Conservation (phyloP, 2,113 vertebrate species). For the Phoenicopterus ruber region DNA sequence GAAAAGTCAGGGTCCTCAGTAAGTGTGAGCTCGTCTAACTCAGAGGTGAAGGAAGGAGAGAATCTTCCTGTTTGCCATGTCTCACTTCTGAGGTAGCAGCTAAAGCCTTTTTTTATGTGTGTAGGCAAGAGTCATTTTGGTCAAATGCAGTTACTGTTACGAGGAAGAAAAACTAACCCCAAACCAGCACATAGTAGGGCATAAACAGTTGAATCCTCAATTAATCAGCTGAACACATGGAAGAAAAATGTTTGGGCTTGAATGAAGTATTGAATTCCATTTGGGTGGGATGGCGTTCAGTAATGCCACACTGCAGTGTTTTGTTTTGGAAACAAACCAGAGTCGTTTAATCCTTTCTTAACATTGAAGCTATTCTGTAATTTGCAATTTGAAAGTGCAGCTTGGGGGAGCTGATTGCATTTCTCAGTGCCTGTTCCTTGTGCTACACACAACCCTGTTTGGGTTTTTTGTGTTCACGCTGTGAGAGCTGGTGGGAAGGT, state of each 20-base stretch:
- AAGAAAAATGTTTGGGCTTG: constrained; percentile 1
- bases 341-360: background rate
- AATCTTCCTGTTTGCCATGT: background rate
- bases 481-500: background rate
- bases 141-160: background rate
- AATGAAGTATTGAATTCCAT: background rate
- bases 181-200: background rate
- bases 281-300: background rate
- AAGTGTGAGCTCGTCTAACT: background rate
- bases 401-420: constrained; percentile 35
- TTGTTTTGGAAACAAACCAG: background rate
- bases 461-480: background rate
- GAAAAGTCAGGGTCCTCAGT: background rate
- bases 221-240: background rate
- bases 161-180: background rate
- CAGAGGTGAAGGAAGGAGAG: background rate
- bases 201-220: background rate
- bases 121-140: background rate
- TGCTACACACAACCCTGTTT: background rate
- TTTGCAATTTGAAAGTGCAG: constrained; percentile 5
- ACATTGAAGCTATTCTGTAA: background rate
- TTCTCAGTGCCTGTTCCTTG: background rate
- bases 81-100: background rate
- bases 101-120: background rate
- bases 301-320: background rate